A percentile compares a stretch with the other conserved stretches of the same genome.
Conservation (phyloP, 1,140 invertebrate species). For the Nephotettix cincticeps region DNA sequence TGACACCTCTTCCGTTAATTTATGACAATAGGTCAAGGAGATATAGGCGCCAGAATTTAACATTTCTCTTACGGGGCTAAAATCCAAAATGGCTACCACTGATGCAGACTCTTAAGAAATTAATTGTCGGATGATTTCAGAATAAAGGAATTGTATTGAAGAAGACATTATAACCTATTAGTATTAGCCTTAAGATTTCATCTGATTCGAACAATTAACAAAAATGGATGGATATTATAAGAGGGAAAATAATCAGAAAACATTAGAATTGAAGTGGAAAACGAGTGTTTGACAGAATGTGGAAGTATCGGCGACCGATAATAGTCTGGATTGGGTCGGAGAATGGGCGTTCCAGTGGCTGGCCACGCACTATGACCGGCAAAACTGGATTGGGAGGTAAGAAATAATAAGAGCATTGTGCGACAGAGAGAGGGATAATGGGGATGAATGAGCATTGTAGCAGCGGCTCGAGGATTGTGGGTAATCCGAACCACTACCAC, state of each 20-base stretch:
- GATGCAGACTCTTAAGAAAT: too few relatives aligned
- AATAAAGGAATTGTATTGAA: too few relatives aligned
- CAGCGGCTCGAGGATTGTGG: background rate
- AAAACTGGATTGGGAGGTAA: background rate
- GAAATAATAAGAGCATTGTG: slow-evolving; percentile 12
- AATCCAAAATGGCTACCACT: too few relatives aligned
- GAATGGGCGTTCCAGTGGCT: background rate
- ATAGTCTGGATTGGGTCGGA: background rate
- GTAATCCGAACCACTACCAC: background rate
- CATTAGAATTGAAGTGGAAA: background rate
- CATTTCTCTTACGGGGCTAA: too few relatives aligned
- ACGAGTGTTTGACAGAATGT: background rate
- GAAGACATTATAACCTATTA: too few relatives aligned
- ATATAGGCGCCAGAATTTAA: too few relatives aligned
- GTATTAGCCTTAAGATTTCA: too few relatives aligned
- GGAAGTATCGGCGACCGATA: background rate
- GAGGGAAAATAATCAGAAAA: background rate
- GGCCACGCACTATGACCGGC: background rate
- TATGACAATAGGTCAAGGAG: too few relatives aligned
- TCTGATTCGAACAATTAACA: too few relatives aligned
- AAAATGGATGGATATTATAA: too few relatives aligned
- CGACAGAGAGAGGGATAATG: background rate
- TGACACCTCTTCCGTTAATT: too few relatives aligned
- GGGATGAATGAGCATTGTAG: slow-evolving; percentile 1
- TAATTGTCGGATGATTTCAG: too few relatives aligned